Evolutionary conservation across 2,888 invertebrate genomes (phyloP).

Genomic region (Nasonovia ribisnigri): DNA sequence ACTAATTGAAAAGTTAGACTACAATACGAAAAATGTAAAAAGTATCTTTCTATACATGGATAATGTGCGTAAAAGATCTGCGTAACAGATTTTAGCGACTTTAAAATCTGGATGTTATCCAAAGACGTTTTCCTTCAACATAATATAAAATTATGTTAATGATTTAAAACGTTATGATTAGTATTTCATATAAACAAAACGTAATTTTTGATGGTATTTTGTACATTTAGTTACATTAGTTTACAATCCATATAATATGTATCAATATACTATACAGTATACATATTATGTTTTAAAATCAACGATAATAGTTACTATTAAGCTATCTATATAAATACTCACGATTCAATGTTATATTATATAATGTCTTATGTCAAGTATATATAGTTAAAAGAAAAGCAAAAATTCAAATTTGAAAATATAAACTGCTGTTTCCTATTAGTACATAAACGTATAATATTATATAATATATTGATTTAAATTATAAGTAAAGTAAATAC

Average conservation of each 20-base stretch:
- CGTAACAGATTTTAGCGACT: too few relatives aligned
- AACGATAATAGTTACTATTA: background rate
- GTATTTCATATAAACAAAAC: background rate
- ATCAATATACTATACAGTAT: too few relatives aligned
- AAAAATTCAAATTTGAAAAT: background rate
- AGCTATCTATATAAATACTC: background rate
- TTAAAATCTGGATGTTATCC: background rate
- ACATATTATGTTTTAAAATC: background rate
- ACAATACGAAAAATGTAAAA: background rate
- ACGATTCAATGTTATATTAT: background rate
- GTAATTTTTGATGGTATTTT: background rate
- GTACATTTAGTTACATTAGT: background rate
- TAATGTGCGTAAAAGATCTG: too few relatives aligned
- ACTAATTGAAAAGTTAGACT: background rate
- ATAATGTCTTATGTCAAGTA: background rate
- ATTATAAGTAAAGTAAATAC: background rate
- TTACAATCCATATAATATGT: background rate
- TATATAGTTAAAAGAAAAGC: background rate
- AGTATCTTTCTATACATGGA: background rate
- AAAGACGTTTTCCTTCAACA: background rate
- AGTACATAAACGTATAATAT: background rate
- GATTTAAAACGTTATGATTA: background rate
- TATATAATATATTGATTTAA: background rate
- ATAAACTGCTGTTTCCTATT: background rate
- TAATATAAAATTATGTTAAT: background rate